Base-by-base conservation (phyloP, 2,888 invertebrate species). In the Cerastis leucographa region DNA sequence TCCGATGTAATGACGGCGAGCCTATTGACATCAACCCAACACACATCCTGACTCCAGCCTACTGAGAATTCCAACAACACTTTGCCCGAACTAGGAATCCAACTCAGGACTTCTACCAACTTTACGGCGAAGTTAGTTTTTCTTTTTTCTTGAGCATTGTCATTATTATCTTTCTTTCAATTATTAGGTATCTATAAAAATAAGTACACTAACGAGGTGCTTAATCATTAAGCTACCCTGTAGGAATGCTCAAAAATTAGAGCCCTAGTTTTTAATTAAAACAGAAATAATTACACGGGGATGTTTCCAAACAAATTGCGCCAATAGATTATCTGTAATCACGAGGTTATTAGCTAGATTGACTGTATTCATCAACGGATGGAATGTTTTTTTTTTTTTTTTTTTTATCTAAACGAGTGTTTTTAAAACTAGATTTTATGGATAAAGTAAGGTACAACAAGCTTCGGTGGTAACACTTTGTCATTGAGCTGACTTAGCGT, bases 181-280 rank as follows among this genome's bases (percentile, higher is more conserved):
- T 51, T 35, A 6, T 25, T 12, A 0, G 1, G 25, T 22, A 2
- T 35, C 7, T 44, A 22, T 7, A 44, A 62, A 64, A 62, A 62
- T 19, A 19, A 22, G 29, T 8, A 29, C 8, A 35, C 29, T 14
- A 8, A 66, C 46, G 4, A 66, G 19, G 5, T 67, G 11, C 7
- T 64, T 14, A 8, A 17, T 25, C 56, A 25, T 25, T 4, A 25
- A 40, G 9, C 22, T 40, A 14, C 25, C 3, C 5, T 35, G 12
- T 9, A 1, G 0, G 11, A 29, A 22, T 12, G 7, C 7, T 19
- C 4, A 12, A n/a, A 19, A n/a, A 9, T 22, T 44, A 0, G 0
- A 56, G 14, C 12, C 19, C 46, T 19, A 46, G 9, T 46, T 76
- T 76, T 40, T n/a, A 76, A 46, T 56, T 66, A 76, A 19, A 46